phyloP scores from a whole-genome alignment of 2,888 invertebrate species.

The Eutolmus rufibarbis region DNA sequence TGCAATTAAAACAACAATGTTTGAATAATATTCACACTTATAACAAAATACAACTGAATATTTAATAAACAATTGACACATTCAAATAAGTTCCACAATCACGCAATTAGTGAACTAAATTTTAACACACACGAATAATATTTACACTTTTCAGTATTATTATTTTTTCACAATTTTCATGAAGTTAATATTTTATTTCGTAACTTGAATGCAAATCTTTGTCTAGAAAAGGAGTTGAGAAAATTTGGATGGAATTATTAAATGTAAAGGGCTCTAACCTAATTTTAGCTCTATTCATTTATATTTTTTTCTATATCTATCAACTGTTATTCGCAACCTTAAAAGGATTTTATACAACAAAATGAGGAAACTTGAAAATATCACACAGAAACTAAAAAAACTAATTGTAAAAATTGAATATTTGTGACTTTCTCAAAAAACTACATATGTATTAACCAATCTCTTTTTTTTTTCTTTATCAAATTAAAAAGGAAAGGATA shows the following conservation, averaged over 20 bases:
- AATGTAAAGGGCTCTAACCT: no score
- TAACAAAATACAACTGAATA: slow-evolving; percentile 17
- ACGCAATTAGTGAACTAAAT: slow-evolving; percentile 23
- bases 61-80: slow-evolving; percentile 2
- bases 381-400: no score
- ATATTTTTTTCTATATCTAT: no score
- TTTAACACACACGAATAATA: background rate
- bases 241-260: no score
- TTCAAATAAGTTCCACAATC: slow-evolving; percentile 35
- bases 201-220: background rate
- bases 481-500: no score
- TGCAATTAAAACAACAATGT: background rate
- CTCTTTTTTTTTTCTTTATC: no score
- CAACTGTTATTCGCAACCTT: no score
- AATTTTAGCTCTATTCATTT: background rate
- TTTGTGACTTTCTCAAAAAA: no score
- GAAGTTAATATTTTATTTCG: slow-evolving; percentile 26
- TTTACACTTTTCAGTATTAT: background rate
- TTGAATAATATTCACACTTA: background rate
- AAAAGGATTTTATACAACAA: no score
- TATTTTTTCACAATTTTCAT: background rate
- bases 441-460: no score
- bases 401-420: no score
- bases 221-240: background rate
- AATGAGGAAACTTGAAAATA: no score